A percentile compares a stretch with the other conserved stretches of the same genome.
Evolutionary conservation across 1,140 invertebrate genomes (phyloP).

Genomic region (Trissolcus basalis): DNA sequence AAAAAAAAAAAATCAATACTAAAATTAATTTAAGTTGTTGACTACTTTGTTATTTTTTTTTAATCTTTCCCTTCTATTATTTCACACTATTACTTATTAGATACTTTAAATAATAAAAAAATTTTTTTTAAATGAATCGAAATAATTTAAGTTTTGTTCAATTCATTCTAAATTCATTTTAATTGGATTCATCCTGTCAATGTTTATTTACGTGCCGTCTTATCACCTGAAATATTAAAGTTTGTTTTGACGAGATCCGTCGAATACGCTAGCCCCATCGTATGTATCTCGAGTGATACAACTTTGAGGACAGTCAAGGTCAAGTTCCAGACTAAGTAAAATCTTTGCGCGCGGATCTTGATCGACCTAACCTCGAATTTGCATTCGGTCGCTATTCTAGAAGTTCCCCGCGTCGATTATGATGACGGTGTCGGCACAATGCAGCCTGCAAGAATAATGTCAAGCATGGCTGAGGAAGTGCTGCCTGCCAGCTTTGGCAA

Average conservation of each 20-base stretch:
- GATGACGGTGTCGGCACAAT: conserved; percentile 35
- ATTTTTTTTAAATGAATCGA: too few relatives aligned
- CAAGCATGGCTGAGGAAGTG: conserved; percentile 69
- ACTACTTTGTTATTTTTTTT: too few relatives aligned
- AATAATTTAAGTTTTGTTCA: too few relatives aligned
- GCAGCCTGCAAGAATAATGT: conserved; percentile 23
- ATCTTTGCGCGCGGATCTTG: background rate
- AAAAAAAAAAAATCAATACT: too few relatives aligned
- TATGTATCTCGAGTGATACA: background rate
- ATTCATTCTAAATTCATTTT: too few relatives aligned
- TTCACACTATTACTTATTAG: too few relatives aligned
- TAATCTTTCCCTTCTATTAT: too few relatives aligned
- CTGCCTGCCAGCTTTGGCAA: conserved; percentile 71
- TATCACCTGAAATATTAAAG: conserved; percentile 17
- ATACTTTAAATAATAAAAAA: too few relatives aligned
- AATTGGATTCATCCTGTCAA: conserved; percentile 41
- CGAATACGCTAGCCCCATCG: background rate
- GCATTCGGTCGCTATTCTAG: conserved; percentile 19
- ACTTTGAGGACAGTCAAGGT: conserved; percentile 9
- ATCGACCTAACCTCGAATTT: conserved; percentile 29
- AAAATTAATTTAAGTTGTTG: too few relatives aligned
- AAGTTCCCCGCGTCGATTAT: conserved; percentile 32
- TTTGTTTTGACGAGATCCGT: background rate
- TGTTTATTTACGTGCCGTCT: conserved; percentile 53
- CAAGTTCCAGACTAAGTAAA: background rate